phyloP scores from a whole-genome alignment of 35 echinoderm and acorn worm genomes.

The Apostichopus californicus region DNA sequence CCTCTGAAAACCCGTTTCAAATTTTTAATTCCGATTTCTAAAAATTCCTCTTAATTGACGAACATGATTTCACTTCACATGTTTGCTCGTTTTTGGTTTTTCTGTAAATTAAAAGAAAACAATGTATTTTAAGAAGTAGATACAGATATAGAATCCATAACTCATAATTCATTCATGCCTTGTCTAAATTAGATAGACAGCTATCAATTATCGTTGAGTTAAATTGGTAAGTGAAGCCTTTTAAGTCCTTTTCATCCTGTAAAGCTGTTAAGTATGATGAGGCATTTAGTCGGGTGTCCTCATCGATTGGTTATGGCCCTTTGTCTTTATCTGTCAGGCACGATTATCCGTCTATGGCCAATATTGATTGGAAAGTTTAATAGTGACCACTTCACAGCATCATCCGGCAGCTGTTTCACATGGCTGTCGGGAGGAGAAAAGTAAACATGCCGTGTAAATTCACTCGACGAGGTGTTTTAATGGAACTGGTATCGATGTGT shows the following conservation, averaged over 20 bases:
- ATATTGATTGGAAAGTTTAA: not conserved
- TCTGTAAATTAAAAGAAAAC: too few species aligned
- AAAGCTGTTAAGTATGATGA: conserved; percentile 1
- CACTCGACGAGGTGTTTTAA: conserved; percentile 4
- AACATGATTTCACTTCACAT: too few species aligned
- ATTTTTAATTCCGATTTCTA: too few species aligned
- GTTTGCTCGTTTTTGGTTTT: too few species aligned
- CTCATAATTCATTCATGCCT: too few species aligned
- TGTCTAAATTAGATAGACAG: not conserved
- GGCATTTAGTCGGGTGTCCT: not conserved
- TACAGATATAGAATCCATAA: too few species aligned
- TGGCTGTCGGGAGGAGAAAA: not conserved
- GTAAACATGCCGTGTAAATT: conserved; percentile 12
- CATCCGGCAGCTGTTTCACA: conserved; percentile 25
- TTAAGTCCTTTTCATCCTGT: not conserved
- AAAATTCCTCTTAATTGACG: too few species aligned
- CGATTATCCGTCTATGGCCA: not conserved
- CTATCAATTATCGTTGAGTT: not conserved
- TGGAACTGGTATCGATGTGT: not conserved
- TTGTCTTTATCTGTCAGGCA: conserved; percentile 25
- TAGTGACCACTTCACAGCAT: conserved; percentile 4
- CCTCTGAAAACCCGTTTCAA: too few species aligned
- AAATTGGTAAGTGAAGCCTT: not conserved
- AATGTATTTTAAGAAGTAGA: too few species aligned
- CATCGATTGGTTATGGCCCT: conserved; percentile 19